Conservation (phyloP, 1,140 invertebrate species). For the Hestina assimilis region DNA sequence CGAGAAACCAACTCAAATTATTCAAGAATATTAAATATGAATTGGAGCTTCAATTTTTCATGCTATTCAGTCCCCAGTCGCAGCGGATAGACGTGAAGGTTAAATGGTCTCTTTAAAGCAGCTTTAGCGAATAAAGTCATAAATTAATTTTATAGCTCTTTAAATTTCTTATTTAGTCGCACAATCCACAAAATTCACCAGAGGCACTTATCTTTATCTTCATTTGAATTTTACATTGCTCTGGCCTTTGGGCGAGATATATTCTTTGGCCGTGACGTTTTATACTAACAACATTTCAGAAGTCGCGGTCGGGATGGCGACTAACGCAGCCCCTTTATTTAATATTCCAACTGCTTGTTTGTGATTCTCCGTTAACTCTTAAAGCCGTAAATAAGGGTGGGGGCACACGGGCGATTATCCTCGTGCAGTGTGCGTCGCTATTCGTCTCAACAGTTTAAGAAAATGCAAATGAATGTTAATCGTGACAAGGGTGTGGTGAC, state of each 20-base stretch:
- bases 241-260: not conserved
- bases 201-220: constrained; percentile 16
- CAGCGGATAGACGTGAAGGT: not conserved
- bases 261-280: constrained; percentile 3
- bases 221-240: constrained; percentile 9
- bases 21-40: not conserved
- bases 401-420: constrained; percentile 28
- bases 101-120: not conserved
- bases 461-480: constrained; percentile 48
- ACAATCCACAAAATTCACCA: constrained; percentile 1
- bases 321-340: constrained; percentile 13
- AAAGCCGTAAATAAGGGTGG: constrained; percentile 30
- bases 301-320: not conserved
- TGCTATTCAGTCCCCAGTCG: not conserved
- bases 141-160: constrained; percentile 10
- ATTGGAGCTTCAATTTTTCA: not conserved
- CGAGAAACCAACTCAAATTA: not conserved
- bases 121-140: not conserved
- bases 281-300: not conserved
- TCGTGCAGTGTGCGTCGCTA: constrained; percentile 13
- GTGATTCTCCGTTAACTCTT: constrained; percentile 21
- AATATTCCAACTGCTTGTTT: constrained; percentile 30
- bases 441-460: constrained; percentile 36
- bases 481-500: constrained; percentile 16
- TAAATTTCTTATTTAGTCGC: constrained; percentile 7